These are phyloP conservation scores for Trachelus iudaicus DNA, from an alignment of 2,888 invertebrate genomes.

Conservation along the genomic window DNA sequence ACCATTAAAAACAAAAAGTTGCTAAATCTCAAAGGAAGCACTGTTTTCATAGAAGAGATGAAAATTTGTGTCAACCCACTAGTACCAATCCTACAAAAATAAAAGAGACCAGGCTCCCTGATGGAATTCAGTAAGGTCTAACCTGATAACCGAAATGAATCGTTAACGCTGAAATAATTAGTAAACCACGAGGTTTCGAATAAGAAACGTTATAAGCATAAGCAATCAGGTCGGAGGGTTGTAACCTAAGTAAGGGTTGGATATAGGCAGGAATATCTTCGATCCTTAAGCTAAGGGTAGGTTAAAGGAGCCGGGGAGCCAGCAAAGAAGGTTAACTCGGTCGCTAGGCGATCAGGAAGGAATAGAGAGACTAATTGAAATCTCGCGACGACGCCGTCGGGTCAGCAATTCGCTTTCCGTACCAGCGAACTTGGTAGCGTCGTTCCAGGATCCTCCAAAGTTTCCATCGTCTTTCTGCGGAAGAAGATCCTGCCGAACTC, in stretches of 20 bases:
- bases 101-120: background rate
- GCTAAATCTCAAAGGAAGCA: conserved; percentile 49
- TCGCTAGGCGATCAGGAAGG: conserved; percentile 34
- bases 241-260: background rate
- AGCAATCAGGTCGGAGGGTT: background rate
- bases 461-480: background rate
- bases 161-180: background rate
- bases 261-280: background rate
- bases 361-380: conserved; percentile 57
- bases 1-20: conserved; percentile 56
- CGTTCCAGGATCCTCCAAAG: background rate
- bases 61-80: background rate
- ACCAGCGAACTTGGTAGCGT: conserved; percentile 30
- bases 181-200: background rate
- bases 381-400: conserved; percentile 53
- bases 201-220: background rate
- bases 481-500: background rate
- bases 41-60: conserved; percentile 30
- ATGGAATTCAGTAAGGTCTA: background rate
- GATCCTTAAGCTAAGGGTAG: background rate
- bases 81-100: background rate
- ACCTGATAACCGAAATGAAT: background rate
- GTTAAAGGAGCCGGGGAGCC: conserved; percentile 20
- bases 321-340: conserved; percentile 31
- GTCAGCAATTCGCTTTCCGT: conserved; percentile 51